Evolutionary conservation across 2,113 vertebrate species (phyloP), one percentile per base, ranked within the genome.

Genomic region (Etheostoma spectabile): DNA sequence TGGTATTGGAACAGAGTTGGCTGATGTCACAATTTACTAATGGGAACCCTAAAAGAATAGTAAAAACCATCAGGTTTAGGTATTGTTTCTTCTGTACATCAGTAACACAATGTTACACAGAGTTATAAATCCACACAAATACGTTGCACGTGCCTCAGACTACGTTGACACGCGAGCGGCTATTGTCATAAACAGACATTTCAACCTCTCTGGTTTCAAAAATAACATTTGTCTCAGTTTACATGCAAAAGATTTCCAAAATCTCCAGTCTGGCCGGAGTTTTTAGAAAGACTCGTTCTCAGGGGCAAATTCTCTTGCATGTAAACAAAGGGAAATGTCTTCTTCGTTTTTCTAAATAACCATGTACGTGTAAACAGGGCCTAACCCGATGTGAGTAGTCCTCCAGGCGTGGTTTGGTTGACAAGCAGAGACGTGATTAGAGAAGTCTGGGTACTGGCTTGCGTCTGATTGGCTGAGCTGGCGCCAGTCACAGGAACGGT

Each of bases 1-100:
- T 83, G 38, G 62, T 15, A 64, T 70, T 81, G 77, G 88, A 87
- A 21, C 93, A 94, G 45, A 93, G 88, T 18, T 84, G 74, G 14
- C 59, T 82, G 66, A 89, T 63, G 75, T 90, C 24, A 83, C 94
- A 95, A 10, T 77, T 84, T 14, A 87, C 12, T 6, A 52, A 13
- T 6, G 71, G 5, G 19, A 71, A 35, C 7, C 46, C 91, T 92
- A 62, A 55, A 66, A 83, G 21, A 87, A 49, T 4, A 64, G 2
- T 19, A 24, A 57, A 57, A n/a, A 74, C 22, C 16, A 18, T 21
- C 35, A 0, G 4, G 19, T 53, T 53, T 16, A 18, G 18, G 1
- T 22, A 42, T 13, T n/a, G 18, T 74, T 75, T 69, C 7, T 45
- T 66, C 3, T 46, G n/a, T 45, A 24, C 6, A 35, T 45, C 6